Base-by-base conservation (phyloP, 2,888 invertebrate genomes). In the Hedya salicella region DNA sequence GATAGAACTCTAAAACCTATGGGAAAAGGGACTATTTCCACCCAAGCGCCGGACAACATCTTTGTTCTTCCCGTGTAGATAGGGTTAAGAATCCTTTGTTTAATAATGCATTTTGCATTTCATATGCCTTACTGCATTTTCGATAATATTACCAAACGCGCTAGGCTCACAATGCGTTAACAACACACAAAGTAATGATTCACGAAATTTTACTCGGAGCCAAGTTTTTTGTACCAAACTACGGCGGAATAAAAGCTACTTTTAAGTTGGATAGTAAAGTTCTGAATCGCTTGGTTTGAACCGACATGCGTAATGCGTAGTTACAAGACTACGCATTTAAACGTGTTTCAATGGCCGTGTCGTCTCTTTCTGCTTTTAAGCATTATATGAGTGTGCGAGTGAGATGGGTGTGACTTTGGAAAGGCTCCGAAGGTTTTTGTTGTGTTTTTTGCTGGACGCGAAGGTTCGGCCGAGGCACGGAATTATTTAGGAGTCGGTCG, bases 391-490 rank as follows among this genome's bases (percentile, higher is more conserved):
- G 6, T 16, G 56, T 11, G 25, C 42, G 17, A 56, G 44, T 3
- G 30, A 17, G 30, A 11, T 3, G 40, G 17, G 11, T 16, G 16
- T 16, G 16, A 17, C 16, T 56, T 56, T 56, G n/a, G 56, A 56
- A 56, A 56, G 56, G 42, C 44, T 11, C 25, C 11, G 48, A 53
- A 39, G 54, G 54, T 56, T 56, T 56, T 56, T 56, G 56, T 56
- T 30, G 17, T 56, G 17, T 56, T 56, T 56, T 50, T 56, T 56
- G 36, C 42, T 16, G 16, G 42, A 21, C 14, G 25, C 30, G 30
- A 56, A 44, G 44, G 44, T 42, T 44, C 13, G 30, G 39, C 6
- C 25, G 25, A 25, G 49, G 25, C 25, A 42, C 25, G 13, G 42
- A 42, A 16, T 56, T 42, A 54, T 25, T 42, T 54, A 54, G 54